A percentile compares a stretch with the other conserved stretches of the same genome.
These are phyloP conservation scores for Nyctibius bracteatus DNA, from an alignment of 2,113 vertebrate genomes.

Conservation along the genomic window DNA sequence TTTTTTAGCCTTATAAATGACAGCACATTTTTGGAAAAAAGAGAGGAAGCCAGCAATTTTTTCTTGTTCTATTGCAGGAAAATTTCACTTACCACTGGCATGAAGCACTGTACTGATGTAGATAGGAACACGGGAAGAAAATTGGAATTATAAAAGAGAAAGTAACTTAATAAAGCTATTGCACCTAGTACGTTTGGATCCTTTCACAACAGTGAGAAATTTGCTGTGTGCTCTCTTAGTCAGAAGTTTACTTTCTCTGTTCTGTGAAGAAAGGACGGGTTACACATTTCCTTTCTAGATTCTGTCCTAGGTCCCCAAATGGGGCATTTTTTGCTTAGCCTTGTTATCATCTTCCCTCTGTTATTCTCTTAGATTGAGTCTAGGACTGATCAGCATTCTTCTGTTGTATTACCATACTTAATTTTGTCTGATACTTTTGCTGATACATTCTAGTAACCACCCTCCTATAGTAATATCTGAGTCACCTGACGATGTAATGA, in stretches of 20 bases:
- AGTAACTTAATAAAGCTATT: background rate
- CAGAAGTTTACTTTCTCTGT: too few species aligned
- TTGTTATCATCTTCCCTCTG: background rate
- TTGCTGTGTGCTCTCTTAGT: too few species aligned
- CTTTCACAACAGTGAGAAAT: too few species aligned
- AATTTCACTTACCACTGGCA: background rate
- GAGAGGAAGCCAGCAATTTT: background rate
- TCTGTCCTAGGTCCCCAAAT: background rate
- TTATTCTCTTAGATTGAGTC: background rate
- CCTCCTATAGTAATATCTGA: background rate
- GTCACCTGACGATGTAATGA: background rate
- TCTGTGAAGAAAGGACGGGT: background rate
- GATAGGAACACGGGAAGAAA: background rate
- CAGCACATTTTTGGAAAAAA: background rate
- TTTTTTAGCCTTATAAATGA: background rate
- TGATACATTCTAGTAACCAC: background rate
- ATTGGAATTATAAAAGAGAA: background rate
- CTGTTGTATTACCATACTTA: background rate
- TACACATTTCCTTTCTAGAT: background rate
- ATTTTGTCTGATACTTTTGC: background rate
- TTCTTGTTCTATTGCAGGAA: background rate
- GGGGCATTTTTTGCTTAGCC: background rate
- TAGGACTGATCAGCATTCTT: background rate
- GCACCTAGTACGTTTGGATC: too few species aligned
- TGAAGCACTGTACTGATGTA: background rate